Evolutionary conservation across 1,140 invertebrate species (phyloP).

Genomic region (Antheraea pernyi): DNA sequence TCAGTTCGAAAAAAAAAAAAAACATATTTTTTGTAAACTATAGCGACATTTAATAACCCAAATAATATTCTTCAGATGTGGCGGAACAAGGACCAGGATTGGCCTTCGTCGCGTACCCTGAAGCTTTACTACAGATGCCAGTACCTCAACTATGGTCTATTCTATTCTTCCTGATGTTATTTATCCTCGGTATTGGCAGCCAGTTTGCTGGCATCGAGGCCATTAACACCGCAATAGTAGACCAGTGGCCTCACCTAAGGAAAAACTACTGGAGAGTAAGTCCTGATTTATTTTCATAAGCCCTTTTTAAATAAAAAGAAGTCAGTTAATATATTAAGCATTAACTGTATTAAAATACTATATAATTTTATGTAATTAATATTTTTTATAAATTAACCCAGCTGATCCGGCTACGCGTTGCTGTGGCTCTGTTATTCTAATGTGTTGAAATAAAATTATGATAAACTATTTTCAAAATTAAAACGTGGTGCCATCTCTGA

Average conservation of each 20-base stretch:
- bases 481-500: too few species aligned
- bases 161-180: slow-evolving; percentile 92
- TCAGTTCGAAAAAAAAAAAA: too few species aligned
- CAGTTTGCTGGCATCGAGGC: slow-evolving; percentile 92
- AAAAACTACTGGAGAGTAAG: slow-evolving; percentile 82
- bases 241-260: slow-evolving; percentile 84
- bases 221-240: slow-evolving; percentile 87
- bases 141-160: slow-evolving; percentile 88
- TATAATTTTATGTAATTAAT: too few species aligned
- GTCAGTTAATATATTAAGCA: too few species aligned
- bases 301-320: too few species aligned
- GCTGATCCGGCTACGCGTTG: too few species aligned
- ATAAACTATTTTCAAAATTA: too few species aligned
- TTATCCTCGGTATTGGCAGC: slow-evolving; percentile 87
- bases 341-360: too few species aligned
- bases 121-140: slow-evolving; percentile 89
- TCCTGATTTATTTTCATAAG: slow-evolving; percentile 20
- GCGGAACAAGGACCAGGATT: slow-evolving; percentile 86
- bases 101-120: slow-evolving; percentile 88
- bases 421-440: too few species aligned
- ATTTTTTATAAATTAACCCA: too few species aligned
- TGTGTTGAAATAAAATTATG: too few species aligned
- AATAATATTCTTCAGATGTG: slow-evolving; percentile 63
- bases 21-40: too few species aligned
- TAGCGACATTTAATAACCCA: background rate